Evolutionary conservation across 2,888 invertebrate genomes (phyloP).

Genomic region (Masnerella sp.): DNA sequence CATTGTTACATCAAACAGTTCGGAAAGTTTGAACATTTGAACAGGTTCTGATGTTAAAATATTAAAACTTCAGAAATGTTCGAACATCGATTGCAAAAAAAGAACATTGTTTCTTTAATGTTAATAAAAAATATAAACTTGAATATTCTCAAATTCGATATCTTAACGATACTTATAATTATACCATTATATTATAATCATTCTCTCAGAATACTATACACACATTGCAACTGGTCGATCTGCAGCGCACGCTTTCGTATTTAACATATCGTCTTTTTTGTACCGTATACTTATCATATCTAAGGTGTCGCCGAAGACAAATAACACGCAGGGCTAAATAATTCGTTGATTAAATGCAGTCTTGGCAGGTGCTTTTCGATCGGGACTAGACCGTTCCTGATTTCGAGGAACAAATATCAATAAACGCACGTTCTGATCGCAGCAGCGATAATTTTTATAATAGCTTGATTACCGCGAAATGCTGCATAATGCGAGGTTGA

Average conservation of each 20-base stretch:
- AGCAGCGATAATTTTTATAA: conserved; percentile 51
- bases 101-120: no score
- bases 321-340: conserved; percentile 60
- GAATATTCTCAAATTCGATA: no score
- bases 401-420: conserved; percentile 58
- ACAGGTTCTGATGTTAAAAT: no score
- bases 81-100: no score
- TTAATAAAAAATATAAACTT: no score
- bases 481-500: conserved; percentile 29
- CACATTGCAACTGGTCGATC: no score
- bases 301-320: conserved; percentile 62
- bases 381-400: conserved; percentile 40
- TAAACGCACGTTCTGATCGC: conserved; percentile 47
- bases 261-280: conserved; percentile 4
- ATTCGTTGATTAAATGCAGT: conserved; percentile 58
- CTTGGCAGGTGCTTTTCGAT: conserved; percentile 57
- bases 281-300: conserved; percentile 56
- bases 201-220: no score
- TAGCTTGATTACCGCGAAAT: conserved; percentile 50
- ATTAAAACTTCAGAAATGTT: no score
- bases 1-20: no score
- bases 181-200: no score
- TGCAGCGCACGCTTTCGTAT: neutral
- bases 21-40: no score
- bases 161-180: no score